Evolutionary conservation across 2,888 invertebrate species (phyloP).

Genomic region (Torymus auratus): DNA sequence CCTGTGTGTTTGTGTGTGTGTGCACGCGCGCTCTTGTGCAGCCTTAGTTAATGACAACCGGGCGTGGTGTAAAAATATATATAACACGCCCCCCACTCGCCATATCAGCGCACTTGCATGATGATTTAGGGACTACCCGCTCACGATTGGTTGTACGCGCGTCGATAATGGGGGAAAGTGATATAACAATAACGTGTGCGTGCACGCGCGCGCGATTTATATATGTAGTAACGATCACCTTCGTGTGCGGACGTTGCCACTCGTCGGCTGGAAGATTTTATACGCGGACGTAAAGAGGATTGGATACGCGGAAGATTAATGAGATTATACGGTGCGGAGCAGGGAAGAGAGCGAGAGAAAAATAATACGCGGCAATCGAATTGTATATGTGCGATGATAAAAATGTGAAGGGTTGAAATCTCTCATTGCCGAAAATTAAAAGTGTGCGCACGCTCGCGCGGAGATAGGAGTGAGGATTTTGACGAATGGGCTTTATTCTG

Average conservation of each 20-base stretch:
- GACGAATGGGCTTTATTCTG: not conserved
- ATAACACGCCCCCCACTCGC: slow-evolving; percentile 22
- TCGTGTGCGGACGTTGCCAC: not conserved
- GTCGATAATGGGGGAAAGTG: slow-evolving; percentile 38
- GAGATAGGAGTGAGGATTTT: slow-evolving; percentile 4
- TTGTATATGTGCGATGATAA: slow-evolving; percentile 13
- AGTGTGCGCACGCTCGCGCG: not conserved
- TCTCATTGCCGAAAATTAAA: slow-evolving; percentile 21
- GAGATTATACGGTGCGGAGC: slow-evolving; percentile 39
- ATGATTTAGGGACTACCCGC: slow-evolving; percentile 49
- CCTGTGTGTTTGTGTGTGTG: too few relatives aligned
- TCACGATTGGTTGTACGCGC: not conserved
- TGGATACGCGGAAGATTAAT: slow-evolving; percentile 35
- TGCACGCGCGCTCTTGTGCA: not conserved
- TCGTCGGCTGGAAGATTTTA: slow-evolving; percentile 20
- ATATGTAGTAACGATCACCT: slow-evolving; percentile 41
- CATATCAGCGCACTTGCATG: slow-evolving; percentile 9
- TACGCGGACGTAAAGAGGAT: slow-evolving; percentile 22
- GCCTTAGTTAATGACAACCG: slow-evolving; percentile 44
- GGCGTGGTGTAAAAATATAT: slow-evolving; percentile 47
- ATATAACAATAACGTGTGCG: slow-evolving; percentile 48
- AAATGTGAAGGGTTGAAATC: slow-evolving; percentile 12
- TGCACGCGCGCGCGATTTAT: slow-evolving; percentile 21
- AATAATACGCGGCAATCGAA: slow-evolving; percentile 8
- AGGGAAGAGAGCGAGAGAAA: not conserved